Evolutionary conservation across 1,140 invertebrate species (phyloP).

Genomic region (Drosophila arawakana): DNA sequence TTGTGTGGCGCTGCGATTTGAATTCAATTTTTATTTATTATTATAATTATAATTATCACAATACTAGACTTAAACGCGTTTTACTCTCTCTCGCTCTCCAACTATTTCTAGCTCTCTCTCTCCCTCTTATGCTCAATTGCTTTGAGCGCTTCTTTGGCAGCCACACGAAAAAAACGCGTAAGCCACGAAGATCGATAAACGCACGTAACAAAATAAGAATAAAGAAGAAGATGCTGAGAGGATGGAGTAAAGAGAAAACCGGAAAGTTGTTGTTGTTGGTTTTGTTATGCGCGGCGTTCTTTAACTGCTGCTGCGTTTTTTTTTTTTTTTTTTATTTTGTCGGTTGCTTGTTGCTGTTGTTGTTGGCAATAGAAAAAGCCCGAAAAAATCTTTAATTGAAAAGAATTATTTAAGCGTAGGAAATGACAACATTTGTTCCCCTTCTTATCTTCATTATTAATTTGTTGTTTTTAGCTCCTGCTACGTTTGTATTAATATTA

Average conservation of each 20-base stretch:
- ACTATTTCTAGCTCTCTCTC: not conserved
- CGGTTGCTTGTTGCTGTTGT: conserved; percentile 40
- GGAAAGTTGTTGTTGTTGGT: conserved; percentile 59
- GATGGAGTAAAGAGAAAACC: conserved; percentile 59
- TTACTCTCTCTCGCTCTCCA: not conserved
- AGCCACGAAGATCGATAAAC: conserved; percentile 73
- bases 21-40: conserved; percentile 42
- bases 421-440: conserved; percentile 13
- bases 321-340: conserved; percentile 28
- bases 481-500: not conserved
- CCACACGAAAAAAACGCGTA: conserved; percentile 57
- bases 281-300: conserved; percentile 61
- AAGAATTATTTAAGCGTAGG: conserved; percentile 46
- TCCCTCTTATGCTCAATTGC: not conserved
- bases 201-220: conserved; percentile 61
- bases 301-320: conserved; percentile 52
- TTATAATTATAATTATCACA: conserved; percentile 24
- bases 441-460: conserved; percentile 26
- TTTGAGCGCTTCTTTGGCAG: conserved; percentile 30
- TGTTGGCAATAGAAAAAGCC: conserved; percentile 40
- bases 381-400: conserved; percentile 48
- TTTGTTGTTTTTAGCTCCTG: conserved; percentile 23
- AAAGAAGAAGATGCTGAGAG: conserved; percentile 45
- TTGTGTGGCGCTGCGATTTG: conserved; percentile 36
- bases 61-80: conserved; percentile 1